phyloP scores from a whole-genome alignment of 2,113 vertebrate genomes.

The Onychostruthus taczanowskii region DNA sequence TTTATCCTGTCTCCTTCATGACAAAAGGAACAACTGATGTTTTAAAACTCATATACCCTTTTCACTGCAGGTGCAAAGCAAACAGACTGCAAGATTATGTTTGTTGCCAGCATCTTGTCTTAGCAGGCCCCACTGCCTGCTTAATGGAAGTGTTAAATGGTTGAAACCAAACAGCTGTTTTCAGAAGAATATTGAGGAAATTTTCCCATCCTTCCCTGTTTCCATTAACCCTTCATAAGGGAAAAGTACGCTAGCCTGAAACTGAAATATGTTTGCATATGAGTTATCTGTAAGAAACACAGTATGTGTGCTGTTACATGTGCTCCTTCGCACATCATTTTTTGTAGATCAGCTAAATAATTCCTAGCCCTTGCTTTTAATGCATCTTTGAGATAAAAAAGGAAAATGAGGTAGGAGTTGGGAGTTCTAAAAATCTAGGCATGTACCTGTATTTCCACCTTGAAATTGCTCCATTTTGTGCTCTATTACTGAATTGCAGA shows the following conservation, averaged over 20 bases:
- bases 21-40: background rate
- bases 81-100: background rate
- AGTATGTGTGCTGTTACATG: fast-evolving
- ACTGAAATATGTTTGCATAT: background rate
- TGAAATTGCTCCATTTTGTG: background rate
- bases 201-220: background rate
- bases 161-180: background rate
- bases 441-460: background rate
- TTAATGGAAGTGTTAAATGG: background rate
- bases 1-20: background rate
- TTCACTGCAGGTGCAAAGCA: background rate
- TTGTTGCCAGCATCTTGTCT: slow-evolving; percentile 2
- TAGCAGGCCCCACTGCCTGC: background rate
- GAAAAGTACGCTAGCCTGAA: background rate
- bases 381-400: background rate
- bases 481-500: background rate
- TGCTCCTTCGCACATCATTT: fast-evolving
- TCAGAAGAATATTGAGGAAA: background rate
- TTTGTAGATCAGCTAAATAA: background rate
- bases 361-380: background rate
- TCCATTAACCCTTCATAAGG: background rate
- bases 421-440: background rate
- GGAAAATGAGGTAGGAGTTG: background rate
- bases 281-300: background rate
- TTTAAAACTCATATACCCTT: background rate